Conservation (phyloP, 2,113 vertebrate species). For the Phainopepla nitens region DNA sequence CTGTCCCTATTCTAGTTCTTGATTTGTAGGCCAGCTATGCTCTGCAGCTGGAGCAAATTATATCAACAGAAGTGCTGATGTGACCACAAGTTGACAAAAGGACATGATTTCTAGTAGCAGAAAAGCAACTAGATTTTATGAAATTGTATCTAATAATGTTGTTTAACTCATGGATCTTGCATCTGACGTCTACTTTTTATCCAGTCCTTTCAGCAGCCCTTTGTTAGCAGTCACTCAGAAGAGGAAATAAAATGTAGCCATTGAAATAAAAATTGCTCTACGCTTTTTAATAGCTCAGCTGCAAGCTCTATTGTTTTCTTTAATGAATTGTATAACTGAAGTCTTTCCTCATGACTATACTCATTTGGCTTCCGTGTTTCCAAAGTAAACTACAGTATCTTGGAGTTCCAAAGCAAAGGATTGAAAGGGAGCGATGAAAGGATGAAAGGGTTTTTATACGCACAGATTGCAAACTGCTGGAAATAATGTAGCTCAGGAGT, state of each 20-base stretch:
- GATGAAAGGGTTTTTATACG: slow-evolving; percentile 25
- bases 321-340: slow-evolving; percentile 86
- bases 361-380: slow-evolving; percentile 80
- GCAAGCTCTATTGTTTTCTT: slow-evolving; percentile 85
- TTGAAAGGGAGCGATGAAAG: background rate
- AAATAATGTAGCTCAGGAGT: background rate
- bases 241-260: slow-evolving; percentile 88
- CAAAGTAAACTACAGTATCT: slow-evolving; percentile 76
- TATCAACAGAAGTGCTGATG: slow-evolving; percentile 89
- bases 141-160: slow-evolving; percentile 90
- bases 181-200: slow-evolving; percentile 87
- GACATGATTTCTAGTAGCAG: slow-evolving; percentile 87
- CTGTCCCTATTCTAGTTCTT: slow-evolving; percentile 86
- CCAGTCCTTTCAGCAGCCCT: slow-evolving; percentile 84
- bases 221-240: slow-evolving; percentile 86
- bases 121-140: slow-evolving; percentile 88
- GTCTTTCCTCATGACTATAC: slow-evolving; percentile 83
- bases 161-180: slow-evolving; percentile 86
- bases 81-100: slow-evolving; percentile 89
- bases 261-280: slow-evolving; percentile 87
- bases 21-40: slow-evolving; percentile 85
- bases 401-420: slow-evolving; percentile 63
- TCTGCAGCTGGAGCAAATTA: slow-evolving; percentile 88
- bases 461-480: slow-evolving; percentile 20
- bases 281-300: slow-evolving; percentile 88